These are phyloP conservation scores for Amphiprion ocellaris DNA, from an alignment of 2,113 vertebrate genomes.

Conservation along the genomic window DNA sequence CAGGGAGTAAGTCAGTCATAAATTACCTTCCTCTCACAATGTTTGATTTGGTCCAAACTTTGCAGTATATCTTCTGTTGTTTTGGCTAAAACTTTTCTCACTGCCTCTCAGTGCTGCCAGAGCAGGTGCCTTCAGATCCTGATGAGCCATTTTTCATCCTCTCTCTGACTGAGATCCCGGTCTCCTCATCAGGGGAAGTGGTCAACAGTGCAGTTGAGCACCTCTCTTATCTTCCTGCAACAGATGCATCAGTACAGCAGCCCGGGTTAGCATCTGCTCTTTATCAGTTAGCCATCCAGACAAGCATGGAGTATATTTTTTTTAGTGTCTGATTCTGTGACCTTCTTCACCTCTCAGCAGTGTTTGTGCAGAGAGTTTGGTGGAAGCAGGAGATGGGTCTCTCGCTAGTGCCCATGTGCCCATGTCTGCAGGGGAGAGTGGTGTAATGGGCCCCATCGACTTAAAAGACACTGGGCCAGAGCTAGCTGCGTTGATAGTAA, in stretches of 20 bases:
- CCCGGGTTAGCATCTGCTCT: slow-evolving; percentile 54
- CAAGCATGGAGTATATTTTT: neutral
- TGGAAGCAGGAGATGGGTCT: neutral
- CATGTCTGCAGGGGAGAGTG: neutral
- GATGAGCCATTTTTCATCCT: slow-evolving; percentile 81
- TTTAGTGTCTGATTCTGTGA: slow-evolving; percentile 3
- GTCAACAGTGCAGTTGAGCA: slow-evolving; percentile 3
- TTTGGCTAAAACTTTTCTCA: neutral
- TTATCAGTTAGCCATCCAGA: neutral
- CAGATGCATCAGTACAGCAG: slow-evolving; percentile 36
- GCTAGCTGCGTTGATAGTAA: slow-evolving; percentile 10
- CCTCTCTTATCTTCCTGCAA: slow-evolving; percentile 15
- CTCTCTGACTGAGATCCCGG: slow-evolving; percentile 80
- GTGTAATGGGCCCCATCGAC: neutral
- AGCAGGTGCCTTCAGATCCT: slow-evolving; percentile 59
- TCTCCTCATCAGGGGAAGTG: slow-evolving; percentile 34
- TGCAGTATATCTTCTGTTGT: neutral
- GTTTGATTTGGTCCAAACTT: neutral
- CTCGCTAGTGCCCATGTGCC: neutral
- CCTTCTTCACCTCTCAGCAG: slow-evolving; percentile 64
- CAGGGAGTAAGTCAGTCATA: slow-evolving; percentile 56
- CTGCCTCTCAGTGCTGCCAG: slow-evolving; percentile 42
- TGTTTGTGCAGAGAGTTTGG: slow-evolving; percentile 62
- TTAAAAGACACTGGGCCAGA: neutral
- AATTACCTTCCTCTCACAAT: neutral